These are phyloP conservation scores for Periophthalmus magnuspinnatus DNA, from an alignment of 2,797 vertebrate species.

Conservation along the genomic window DNA sequence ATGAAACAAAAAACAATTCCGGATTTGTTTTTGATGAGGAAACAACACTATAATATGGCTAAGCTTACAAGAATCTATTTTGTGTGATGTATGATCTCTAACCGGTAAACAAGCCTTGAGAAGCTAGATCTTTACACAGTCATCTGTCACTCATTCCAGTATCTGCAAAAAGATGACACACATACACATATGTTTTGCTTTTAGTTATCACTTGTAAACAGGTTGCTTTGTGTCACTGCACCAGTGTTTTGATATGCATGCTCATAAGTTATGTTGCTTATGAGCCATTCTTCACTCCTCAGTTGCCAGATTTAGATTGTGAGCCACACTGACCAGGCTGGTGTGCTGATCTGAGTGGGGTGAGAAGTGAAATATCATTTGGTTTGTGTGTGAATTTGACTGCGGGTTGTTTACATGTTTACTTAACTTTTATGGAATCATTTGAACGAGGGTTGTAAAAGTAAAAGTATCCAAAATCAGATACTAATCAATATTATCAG, in stretches of 20 bases:
- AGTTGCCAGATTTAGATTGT: constrained; percentile 75
- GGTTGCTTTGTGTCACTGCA: constrained; percentile 33
- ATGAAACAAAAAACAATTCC: no score
- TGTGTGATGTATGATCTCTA: background rate
- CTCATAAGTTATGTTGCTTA: constrained; percentile 39
- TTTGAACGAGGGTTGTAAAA: no score
- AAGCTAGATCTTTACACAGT: background rate
- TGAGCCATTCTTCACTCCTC: constrained; percentile 70
- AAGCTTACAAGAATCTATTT: no score
- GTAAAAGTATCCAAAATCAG: no score
- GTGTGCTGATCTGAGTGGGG: constrained; percentile 69
- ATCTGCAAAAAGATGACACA: background rate
- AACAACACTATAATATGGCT: no score
- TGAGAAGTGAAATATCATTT: constrained; percentile 69
- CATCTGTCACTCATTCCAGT: background rate
- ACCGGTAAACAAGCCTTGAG: background rate
- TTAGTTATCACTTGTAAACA: constrained; percentile 22
- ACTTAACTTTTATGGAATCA: constrained; percentile 18
- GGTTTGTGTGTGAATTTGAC: constrained; percentile 68
- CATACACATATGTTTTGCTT: background rate
- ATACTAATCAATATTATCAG: no score
- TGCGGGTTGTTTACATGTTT: constrained; percentile 38
- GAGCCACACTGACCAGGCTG: constrained; percentile 67
- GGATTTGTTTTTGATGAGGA: no score
- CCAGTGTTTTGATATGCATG: constrained; percentile 48